Conservation (phyloP, 2,888 invertebrate species). For the Lysandra coridon region DNA sequence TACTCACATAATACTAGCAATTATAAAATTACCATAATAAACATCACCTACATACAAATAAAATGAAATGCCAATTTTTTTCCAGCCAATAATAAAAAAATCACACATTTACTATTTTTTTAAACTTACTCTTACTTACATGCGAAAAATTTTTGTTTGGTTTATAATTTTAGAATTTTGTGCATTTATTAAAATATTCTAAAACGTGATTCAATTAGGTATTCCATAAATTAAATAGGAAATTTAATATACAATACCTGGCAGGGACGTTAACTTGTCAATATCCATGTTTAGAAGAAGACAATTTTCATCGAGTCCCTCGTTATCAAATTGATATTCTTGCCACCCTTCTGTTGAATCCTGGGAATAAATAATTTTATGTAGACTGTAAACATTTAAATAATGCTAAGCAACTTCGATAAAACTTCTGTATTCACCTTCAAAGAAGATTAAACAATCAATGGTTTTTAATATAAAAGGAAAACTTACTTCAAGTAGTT, state of each 20-base stretch:
- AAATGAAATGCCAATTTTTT: neutral
- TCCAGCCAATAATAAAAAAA: slow-evolving; percentile 3
- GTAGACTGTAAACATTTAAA: too few relatives aligned
- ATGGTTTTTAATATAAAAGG: neutral
- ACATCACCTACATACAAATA: neutral
- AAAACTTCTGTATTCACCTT: too few relatives aligned
- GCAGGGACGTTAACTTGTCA: slow-evolving; percentile 55
- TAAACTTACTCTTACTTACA: neutral
- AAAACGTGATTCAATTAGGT: neutral
- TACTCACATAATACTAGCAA: neutral
- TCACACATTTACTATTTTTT: neutral
- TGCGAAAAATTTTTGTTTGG: neutral
- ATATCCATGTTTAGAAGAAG: slow-evolving; percentile 70
- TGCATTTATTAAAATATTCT: neutral
- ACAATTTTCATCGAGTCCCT: slow-evolving; percentile 72
- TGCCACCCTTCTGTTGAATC: slow-evolving; percentile 75
- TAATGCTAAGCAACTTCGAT: too few relatives aligned
- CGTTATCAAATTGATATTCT: slow-evolving; percentile 67
- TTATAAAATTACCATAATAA: neutral
- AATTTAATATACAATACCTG: slow-evolving; percentile 34
- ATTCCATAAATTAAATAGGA: neutral
- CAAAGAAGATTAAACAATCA: neutral
- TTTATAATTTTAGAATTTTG: neutral
- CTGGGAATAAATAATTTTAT: slow-evolving; percentile 44
- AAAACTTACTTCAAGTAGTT: slow-evolving; percentile 85